A percentile compares a stretch with the other conserved stretches of the same genome.
Conservation (phyloP, 2,888 invertebrate genomes). For the Eristalis intricaria region DNA sequence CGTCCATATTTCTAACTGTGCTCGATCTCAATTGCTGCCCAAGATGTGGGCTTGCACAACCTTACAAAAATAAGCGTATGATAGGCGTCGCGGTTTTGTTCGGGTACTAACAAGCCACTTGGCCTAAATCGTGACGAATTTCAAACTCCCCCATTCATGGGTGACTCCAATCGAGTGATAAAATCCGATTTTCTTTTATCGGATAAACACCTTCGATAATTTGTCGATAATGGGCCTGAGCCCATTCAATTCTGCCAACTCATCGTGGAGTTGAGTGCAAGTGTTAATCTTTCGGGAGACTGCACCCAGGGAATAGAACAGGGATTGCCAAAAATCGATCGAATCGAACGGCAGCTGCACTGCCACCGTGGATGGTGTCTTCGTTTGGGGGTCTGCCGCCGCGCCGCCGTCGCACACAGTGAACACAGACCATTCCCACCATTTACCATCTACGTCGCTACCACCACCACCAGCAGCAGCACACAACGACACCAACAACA, state of each 20-base stretch:
- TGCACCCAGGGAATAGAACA: conserved; percentile 20
- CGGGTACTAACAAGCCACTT: conserved; percentile 44
- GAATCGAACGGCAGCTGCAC: neutral
- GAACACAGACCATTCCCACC: conserved; percentile 55
- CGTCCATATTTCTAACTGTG: conserved; percentile 29
- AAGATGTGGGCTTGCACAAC: conserved; percentile 34
- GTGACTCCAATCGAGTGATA: neutral
- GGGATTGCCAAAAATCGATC: conserved; percentile 4
- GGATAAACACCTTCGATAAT: conserved; percentile 7
- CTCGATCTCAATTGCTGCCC: conserved; percentile 57
- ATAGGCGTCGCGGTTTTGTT: conserved; percentile 8
- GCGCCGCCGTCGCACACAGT: neutral
- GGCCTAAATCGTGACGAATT: conserved; percentile 42
- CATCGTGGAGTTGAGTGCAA: neutral
- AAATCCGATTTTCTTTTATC: neutral
- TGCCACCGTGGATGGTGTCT: neutral
- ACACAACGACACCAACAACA: conserved; percentile 29
- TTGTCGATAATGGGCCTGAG: neutral
- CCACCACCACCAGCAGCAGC: conserved; percentile 29
- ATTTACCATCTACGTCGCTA: conserved; percentile 21
- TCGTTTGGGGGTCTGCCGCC: neutral
- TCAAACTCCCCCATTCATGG: neutral
- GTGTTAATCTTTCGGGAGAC: neutral
- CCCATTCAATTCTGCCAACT: neutral
- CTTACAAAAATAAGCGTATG: conserved; percentile 1